A percentile compares a stretch with the other conserved stretches of the same genome.
Evolutionary conservation across 1,140 invertebrate genomes (phyloP).

Genomic region (Scaptomyza pallida): DNA sequence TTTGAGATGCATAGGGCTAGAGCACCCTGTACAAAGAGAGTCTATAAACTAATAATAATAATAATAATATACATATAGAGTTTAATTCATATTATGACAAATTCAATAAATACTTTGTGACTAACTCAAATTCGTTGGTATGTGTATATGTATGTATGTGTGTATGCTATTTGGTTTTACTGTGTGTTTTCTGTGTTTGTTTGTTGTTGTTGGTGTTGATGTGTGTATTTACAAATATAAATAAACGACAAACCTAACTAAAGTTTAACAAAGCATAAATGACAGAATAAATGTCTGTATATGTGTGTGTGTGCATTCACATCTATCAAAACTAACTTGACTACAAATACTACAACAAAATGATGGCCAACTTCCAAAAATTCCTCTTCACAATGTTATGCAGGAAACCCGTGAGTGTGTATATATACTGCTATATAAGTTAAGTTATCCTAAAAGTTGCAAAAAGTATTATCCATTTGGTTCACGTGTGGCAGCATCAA

Average conservation of each 20-base stretch:
- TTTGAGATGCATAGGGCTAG: constrained; percentile 30
- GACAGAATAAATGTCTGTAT: constrained; percentile 12
- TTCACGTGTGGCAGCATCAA: constrained; percentile 42
- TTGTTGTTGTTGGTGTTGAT: constrained; percentile 45
- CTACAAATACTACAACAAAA: constrained; percentile 46
- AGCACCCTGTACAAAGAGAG: constrained; percentile 19
- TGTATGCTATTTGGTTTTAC: constrained; percentile 50
- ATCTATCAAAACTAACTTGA: constrained; percentile 33
- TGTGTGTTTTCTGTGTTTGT: constrained; percentile 11
- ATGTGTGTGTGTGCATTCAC: not conserved
- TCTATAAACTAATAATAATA: constrained; percentile 31
- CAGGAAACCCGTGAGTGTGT: constrained; percentile 41
- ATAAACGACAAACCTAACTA: constrained; percentile 60
- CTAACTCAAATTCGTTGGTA: constrained; percentile 62
- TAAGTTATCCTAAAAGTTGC: constrained; percentile 24
- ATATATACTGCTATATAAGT: constrained; percentile 1
- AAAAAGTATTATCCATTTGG: constrained; percentile 40
- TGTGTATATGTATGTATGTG: constrained; percentile 37
- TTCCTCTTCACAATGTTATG: constrained; percentile 35
- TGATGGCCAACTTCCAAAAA: constrained; percentile 33
- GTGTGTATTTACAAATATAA: constrained; percentile 80
- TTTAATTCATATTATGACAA: constrained; percentile 36
- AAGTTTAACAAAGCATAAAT: constrained; percentile 64
- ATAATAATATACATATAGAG: constrained; percentile 2
- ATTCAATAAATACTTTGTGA: constrained; percentile 56